Evolutionary conservation across 2,888 invertebrate species (phyloP), one percentile per base, ranked within the genome.

Genomic region (Coremacera marginata): DNA sequence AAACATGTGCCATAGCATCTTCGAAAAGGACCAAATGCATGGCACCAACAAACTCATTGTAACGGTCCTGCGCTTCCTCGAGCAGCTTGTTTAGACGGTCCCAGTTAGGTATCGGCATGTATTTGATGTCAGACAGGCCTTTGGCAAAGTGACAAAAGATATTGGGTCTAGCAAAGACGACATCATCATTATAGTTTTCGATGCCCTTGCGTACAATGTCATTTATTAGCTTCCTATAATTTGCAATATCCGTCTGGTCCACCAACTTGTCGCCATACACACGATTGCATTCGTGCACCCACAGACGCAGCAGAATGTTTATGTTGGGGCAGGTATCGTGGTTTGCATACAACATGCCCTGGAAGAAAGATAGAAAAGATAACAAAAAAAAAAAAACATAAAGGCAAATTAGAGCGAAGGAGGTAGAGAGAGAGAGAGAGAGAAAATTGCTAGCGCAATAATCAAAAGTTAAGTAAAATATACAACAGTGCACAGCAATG

Each of bases 11-110:
- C 94, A 98, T 96, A 16, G 98, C 98, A 88, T 98, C 98, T 86
- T 97, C 97, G 86, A 98, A 98, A 9, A 98, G 92, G 3, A 98
- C 98, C 77, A 98, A 90, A 89, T 97, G 97, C 96, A 98, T 97
- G 0, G 95, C 95, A 2, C 96, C 95, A 9, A 95, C 92, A 80
- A 97, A 91, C 85, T 98, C 98, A 87, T 98, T 98, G 87, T 98
- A 98, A 22, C 93, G 92, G 3, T 92, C 91, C 73, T 98, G 91
- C 0, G 96, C 96, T 82, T 97, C 97, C 7, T 92, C 91, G 1
- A 98, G 90, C 57, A 97, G 89, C 83, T 92, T 93, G 81, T 92
- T 93, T 19, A 98, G 90, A 1, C 92, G 92, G 0, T 90, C 84
- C 94, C 95, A 96, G 79, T 93, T 92, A 31, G 88, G 89, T 37